phyloP scores from a whole-genome alignment of 2,797 vertebrate genomes.

The Pyrrhura leucotis region DNA sequence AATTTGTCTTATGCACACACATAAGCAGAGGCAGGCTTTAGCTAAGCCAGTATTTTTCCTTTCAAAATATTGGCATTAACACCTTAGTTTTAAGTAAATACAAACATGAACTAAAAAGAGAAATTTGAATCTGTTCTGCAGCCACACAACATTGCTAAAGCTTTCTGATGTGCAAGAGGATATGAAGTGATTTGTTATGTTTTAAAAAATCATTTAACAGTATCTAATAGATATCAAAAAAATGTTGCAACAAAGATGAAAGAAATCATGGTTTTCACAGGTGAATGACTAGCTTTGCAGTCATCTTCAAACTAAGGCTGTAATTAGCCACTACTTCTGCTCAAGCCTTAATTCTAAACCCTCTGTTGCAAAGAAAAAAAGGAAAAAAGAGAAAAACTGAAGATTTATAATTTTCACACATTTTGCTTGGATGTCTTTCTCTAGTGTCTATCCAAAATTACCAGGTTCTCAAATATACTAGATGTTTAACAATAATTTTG shows the following conservation, averaged over 20 bases:
- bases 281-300: neutral
- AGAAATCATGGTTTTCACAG: neutral
- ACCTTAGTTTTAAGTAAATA: conserved; percentile 40
- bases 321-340: neutral
- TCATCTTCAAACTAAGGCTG: neutral
- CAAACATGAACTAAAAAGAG: neutral
- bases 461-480: neutral
- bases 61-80: conserved; percentile 64
- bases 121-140: neutral
- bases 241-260: neutral
- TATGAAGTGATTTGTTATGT: neutral
- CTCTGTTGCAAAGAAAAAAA: neutral
- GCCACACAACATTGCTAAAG: neutral
- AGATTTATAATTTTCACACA: neutral
- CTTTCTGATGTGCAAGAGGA: neutral
- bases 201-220: neutral
- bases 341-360: neutral
- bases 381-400: neutral
- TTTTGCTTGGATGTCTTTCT: neutral
- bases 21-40: conserved; percentile 30
- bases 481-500: neutral
- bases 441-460: neutral
- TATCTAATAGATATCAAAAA: conserved; percentile 16
- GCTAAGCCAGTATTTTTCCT: conserved; percentile 38
- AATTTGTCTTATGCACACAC: conserved; percentile 5